Evolutionary conservation across 2,888 invertebrate species (phyloP).

Genomic region (Leucozona laternaria): DNA sequence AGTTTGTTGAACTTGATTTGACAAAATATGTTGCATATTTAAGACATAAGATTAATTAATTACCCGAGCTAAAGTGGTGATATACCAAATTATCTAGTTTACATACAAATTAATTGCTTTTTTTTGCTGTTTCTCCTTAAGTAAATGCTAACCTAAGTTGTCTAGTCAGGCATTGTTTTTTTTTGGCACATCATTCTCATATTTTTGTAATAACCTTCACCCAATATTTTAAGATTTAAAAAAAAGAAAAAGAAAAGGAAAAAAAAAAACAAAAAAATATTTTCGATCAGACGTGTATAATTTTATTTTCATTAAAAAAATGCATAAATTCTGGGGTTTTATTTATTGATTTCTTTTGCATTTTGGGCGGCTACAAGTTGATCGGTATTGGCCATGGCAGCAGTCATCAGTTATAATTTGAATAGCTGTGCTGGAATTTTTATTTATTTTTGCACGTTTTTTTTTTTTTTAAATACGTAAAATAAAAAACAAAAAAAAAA

Average conservation of each 20-base stretch:
- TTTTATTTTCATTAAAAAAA: slow-evolving; percentile 37
- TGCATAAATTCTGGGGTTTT: slow-evolving; percentile 49
- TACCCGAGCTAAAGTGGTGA: neutral
- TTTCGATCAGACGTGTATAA: slow-evolving; percentile 22
- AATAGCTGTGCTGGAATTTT: neutral
- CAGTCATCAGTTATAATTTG: slow-evolving; percentile 2
- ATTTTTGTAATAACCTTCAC: slow-evolving; percentile 63
- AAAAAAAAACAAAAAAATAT: neutral
- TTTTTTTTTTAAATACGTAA: neutral
- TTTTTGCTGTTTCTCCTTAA: slow-evolving; percentile 14
- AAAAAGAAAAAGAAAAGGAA: neutral
- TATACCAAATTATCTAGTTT: slow-evolving; percentile 32
- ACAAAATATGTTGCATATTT: slow-evolving; percentile 4
- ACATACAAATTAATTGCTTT: slow-evolving; percentile 50
- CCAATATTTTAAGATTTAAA: slow-evolving; percentile 31
- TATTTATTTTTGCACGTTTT: neutral
- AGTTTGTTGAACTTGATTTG: slow-evolving; percentile 2
- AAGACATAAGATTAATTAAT: slow-evolving; percentile 1
- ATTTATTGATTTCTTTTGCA: slow-evolving; percentile 48
- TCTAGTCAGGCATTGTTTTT: neutral
- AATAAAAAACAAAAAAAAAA: neutral
- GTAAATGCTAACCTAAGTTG: neutral
- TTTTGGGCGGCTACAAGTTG: slow-evolving; percentile 53
- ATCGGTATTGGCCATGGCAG: slow-evolving; percentile 44
- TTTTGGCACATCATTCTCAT: slow-evolving; percentile 29